These are phyloP conservation scores for Callimorpha dominula DNA, from an alignment of 2,888 invertebrate species.

Conservation along the genomic window DNA sequence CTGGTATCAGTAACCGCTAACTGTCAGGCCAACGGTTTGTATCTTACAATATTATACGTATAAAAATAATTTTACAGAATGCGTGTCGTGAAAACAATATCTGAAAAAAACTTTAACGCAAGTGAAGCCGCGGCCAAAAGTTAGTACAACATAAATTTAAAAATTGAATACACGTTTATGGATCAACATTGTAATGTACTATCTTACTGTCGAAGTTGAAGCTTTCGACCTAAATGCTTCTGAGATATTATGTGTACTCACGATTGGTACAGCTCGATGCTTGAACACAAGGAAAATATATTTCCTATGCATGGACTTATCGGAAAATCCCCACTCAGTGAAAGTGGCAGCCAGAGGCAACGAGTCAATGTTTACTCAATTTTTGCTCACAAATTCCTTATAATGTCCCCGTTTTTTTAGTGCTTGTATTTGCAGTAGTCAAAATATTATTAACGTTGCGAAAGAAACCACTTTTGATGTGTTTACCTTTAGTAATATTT, in stretches of 20 bases:
- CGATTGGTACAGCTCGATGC: constrained; percentile 11
- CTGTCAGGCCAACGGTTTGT: too few relatives aligned
- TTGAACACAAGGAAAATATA: constrained; percentile 13
- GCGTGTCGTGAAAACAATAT: too few relatives aligned
- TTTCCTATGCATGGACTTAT: constrained; percentile 23
- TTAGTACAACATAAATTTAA: neutral
- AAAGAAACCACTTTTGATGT: neutral
- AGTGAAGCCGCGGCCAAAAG: neutral
- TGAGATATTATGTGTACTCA: constrained; percentile 4
- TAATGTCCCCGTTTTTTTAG: neutral
- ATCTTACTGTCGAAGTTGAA: neutral
- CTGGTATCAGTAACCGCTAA: too few relatives aligned
- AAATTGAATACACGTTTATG: neutral
- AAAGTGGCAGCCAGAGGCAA: constrained; percentile 5
- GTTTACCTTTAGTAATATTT: neutral
- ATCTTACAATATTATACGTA: too few relatives aligned
- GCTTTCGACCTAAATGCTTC: constrained; percentile 1
- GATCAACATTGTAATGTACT: neutral
- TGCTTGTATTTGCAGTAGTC: neutral
- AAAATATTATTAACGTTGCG: neutral
- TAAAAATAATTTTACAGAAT: too few relatives aligned
- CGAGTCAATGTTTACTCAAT: neutral
- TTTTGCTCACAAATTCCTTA: neutral
- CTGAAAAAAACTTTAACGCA: neutral
- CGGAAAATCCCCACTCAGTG: constrained; percentile 10